Base-by-base conservation (phyloP, 2,113 vertebrate genomes). In the Indicator indicator region DNA sequence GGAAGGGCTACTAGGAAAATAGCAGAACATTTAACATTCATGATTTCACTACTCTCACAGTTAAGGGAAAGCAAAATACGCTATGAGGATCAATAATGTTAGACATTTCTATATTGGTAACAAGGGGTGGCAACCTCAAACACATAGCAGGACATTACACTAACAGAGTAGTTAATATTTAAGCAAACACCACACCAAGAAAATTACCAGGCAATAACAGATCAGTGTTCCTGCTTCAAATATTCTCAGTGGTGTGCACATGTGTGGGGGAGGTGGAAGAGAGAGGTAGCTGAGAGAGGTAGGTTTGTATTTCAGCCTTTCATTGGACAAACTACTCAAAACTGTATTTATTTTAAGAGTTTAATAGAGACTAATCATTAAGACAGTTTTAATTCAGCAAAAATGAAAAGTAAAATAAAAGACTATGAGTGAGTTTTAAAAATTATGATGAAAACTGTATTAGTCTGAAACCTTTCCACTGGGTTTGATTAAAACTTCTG, bases 221-320 rank as follows among this genome's bases (percentile, higher is more conserved):
- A 98, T 99, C 98, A 98, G 98, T 98, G 98, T 98, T 99, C 97
- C 98, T 99, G 98, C 98, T 98, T 97, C 93, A 96, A 87, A 95
- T 90, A 94, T 90, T 96, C 73, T 97, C 88, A 93, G 96, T 92
- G 79, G 94, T 94, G 89, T 54, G 71, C 77, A 55, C 68, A 58
- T 96, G 94, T 97, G 89, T 96, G 79, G 81, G 89, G 74, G 75
- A 92, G 46, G 91, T 71, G 74, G 77, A 86, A 91, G 68, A 83
- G 50, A 96, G 50, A 94, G 74, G 59, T 46, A 93, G 55, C 93
- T 92, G 83, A 95, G 83, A 97, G 67, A 95, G 73, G 73, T 27
- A 89, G 81, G 71, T 91, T 96, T 94, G 77, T 64, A 89, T 87
- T 96, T 79, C 93, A 88, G 79, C 64, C 94, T 95, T 97, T 87